Conservation (phyloP, 2,888 invertebrate species). For the Eugnorisma glareosa region DNA sequence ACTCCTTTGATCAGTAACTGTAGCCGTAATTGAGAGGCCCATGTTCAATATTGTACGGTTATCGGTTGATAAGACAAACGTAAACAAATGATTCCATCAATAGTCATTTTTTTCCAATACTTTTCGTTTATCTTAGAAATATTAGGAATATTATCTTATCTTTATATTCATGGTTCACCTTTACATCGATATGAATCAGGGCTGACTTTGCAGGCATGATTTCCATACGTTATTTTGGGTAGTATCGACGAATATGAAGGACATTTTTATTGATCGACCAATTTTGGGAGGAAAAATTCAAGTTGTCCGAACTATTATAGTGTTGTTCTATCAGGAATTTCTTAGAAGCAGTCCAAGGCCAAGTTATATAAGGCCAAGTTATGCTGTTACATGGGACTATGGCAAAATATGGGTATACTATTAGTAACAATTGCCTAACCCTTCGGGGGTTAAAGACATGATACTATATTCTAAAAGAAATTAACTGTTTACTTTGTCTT, state of each 20-base stretch:
- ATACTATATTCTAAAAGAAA: too few species aligned
- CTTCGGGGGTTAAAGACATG: too few species aligned
- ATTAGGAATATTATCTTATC: conserved; percentile 68
- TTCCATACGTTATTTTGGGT: neutral
- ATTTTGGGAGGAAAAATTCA: neutral
- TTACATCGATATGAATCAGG: conserved; percentile 65
- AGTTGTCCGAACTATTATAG: too few species aligned
- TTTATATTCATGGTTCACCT: conserved; percentile 61
- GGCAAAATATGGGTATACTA: too few species aligned
- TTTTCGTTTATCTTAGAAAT: conserved; percentile 29
- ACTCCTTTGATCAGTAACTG: neutral
- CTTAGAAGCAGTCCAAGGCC: too few species aligned
- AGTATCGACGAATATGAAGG: neutral
- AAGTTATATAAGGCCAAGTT: too few species aligned
- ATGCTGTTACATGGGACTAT: too few species aligned
- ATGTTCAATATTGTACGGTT: neutral
- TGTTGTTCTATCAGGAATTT: too few species aligned
- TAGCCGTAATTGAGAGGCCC: neutral
- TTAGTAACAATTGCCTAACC: too few species aligned
- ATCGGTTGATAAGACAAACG: neutral
- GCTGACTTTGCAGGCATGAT: neutral
- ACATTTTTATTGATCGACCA: neutral
- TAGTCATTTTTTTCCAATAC: conserved; percentile 41
- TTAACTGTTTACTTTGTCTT: too few species aligned
- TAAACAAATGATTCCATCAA: conserved; percentile 36